Evolutionary conservation across 2,113 vertebrate genomes (phyloP).

Genomic region (Australoheros scitulus): DNA sequence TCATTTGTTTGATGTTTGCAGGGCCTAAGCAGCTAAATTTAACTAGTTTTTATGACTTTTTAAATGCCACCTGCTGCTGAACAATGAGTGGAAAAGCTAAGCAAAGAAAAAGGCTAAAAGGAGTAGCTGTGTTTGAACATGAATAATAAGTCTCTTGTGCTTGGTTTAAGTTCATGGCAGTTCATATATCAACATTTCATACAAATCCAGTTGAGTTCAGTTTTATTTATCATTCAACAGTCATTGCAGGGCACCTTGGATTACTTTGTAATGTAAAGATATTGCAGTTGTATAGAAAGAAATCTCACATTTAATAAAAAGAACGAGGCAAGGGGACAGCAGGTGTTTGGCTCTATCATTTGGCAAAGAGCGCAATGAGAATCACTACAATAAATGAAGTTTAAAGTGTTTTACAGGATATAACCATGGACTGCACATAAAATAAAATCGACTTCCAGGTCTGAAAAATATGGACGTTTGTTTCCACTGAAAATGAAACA

Average conservation of each 20-base stretch:
- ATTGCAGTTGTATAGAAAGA: background rate
- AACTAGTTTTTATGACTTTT: conserved; percentile 24
- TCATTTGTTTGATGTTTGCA: conserved; percentile 27
- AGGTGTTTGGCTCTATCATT: background rate
- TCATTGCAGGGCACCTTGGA: background rate
- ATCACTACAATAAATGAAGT: background rate
- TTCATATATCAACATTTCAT: background rate
- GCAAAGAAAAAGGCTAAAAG: conserved; percentile 3
- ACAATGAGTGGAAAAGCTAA: background rate
- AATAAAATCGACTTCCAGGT: too few relatives aligned
- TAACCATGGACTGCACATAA: background rate
- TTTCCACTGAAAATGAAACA: background rate
- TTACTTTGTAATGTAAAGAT: background rate
- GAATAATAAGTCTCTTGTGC: background rate
- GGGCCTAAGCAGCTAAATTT: background rate
- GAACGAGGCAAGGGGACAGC: background rate
- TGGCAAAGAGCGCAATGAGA: background rate
- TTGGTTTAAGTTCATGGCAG: background rate
- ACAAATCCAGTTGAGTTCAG: background rate
- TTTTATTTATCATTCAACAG: conserved; percentile 11
- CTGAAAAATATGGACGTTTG: background rate
- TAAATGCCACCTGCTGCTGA: conserved; percentile 31
- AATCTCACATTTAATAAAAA: background rate
- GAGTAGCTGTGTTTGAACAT: background rate
- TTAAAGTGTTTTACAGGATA: background rate